These are phyloP conservation scores for Ladona fulva DNA, from an alignment of 1,140 invertebrate species.

Conservation along the genomic window DNA sequence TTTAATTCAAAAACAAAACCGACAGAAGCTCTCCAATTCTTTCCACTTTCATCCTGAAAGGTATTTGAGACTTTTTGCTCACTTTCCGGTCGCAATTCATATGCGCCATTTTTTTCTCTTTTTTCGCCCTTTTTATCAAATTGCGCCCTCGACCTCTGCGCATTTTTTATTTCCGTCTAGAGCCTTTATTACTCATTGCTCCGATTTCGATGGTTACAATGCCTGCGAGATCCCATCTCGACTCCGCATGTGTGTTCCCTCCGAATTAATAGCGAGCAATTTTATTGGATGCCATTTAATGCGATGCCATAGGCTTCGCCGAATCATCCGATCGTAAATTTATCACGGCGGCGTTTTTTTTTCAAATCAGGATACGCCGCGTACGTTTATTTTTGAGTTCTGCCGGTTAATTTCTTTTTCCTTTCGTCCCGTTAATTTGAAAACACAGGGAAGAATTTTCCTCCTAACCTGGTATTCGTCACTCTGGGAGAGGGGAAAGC, in stretches of 20 bases:
- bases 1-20: too few relatives aligned
- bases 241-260: background rate
- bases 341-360: background rate
- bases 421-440: too few relatives aligned
- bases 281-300: background rate
- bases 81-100: background rate
- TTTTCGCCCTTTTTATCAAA: background rate
- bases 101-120: background rate
- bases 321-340: constrained; percentile 3
- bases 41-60: too few relatives aligned
- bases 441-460: too few relatives aligned
- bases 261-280: background rate
- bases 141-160: background rate
- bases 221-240: background rate
- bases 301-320: background rate
- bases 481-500: too few relatives aligned
- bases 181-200: background rate
- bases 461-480: too few relatives aligned
- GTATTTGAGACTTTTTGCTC: background rate
- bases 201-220: background rate
- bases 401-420: too few relatives aligned
- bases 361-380: background rate
- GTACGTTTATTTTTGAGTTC: too few relatives aligned
- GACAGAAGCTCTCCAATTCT: too few relatives aligned
- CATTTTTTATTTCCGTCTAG: background rate